Evolutionary conservation across 2,888 invertebrate species (phyloP).

Genomic region (Scaptomyza flava): DNA sequence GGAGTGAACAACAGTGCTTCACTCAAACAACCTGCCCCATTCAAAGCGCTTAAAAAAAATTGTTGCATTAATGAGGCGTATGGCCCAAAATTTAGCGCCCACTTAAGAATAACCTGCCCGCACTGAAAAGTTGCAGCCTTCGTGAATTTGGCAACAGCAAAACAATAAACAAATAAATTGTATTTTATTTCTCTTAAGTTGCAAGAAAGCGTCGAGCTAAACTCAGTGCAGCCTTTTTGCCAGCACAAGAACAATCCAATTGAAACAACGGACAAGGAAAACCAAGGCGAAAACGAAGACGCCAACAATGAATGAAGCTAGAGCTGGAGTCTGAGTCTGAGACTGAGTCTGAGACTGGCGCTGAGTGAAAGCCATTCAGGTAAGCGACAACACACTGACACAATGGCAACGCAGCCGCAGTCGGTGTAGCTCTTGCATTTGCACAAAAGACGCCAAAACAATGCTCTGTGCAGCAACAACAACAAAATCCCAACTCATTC

Average conservation of each 20-base stretch:
- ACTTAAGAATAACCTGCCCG: constrained; percentile 2
- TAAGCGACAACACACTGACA: constrained; percentile 50
- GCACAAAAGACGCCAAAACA: constrained; percentile 52
- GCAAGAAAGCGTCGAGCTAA: constrained; percentile 45
- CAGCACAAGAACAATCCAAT: constrained; percentile 33
- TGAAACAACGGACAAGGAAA: constrained; percentile 3
- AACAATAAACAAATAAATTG: constrained; percentile 68
- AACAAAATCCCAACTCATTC: constrained; percentile 1
- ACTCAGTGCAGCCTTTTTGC: constrained; percentile 45
- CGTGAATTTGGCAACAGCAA: constrained; percentile 62
- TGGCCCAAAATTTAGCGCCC: constrained; percentile 8
- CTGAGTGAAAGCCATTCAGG: constrained; percentile 47
- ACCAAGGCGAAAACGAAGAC: neutral
- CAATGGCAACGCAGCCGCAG: constrained; percentile 39
- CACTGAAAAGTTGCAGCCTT: constrained; percentile 13
- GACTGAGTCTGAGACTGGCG: constrained; percentile 1
- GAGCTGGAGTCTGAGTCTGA: neutral
- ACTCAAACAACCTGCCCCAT: neutral
- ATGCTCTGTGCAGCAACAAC: constrained; percentile 23
- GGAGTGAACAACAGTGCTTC: neutral
- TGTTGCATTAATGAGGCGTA: constrained; percentile 9
- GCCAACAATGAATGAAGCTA: neutral
- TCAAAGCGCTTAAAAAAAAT: neutral
- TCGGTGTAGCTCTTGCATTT: constrained; percentile 50
- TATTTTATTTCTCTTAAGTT: constrained; percentile 68